Evolutionary conservation across 1,140 invertebrate species (phyloP).

Genomic region (Papilio xuthus): DNA sequence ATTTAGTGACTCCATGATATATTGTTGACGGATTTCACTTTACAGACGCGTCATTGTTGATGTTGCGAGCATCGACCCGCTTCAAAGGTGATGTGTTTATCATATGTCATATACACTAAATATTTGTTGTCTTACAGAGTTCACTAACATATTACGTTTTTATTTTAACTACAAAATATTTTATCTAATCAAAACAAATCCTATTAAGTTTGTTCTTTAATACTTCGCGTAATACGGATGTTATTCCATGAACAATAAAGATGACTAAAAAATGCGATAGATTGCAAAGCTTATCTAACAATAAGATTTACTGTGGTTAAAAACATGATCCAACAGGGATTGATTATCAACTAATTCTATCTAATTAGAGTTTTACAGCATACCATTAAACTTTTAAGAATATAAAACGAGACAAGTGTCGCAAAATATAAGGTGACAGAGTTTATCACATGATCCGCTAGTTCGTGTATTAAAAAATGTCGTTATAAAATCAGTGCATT

Average conservation of each 20-base stretch:
- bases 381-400: not conserved
- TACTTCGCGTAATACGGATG: too few species aligned
- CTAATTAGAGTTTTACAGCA: not conserved
- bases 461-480: not conserved
- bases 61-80: slow-evolving; percentile 50
- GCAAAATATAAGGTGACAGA: not conserved
- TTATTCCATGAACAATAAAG: not conserved
- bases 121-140: slow-evolving; percentile 7
- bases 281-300: too few species aligned
- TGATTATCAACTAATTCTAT: not conserved
- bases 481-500: not conserved
- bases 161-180: not conserved
- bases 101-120: slow-evolving; percentile 25
- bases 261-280: not conserved
- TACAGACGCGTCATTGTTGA: slow-evolving; percentile 46
- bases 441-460: not conserved
- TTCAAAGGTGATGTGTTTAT: slow-evolving; percentile 41
- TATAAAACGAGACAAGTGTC: not conserved
- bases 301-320: not conserved
- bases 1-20: slow-evolving; percentile 37
- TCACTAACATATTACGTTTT: not conserved
- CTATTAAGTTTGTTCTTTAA: too few species aligned
- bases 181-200: slow-evolving; percentile 2
- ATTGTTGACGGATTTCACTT: slow-evolving; percentile 55
- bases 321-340: not conserved